Evolutionary conservation across 2,888 invertebrate genomes (phyloP).

Genomic region (Parasteatoda lunata): DNA sequence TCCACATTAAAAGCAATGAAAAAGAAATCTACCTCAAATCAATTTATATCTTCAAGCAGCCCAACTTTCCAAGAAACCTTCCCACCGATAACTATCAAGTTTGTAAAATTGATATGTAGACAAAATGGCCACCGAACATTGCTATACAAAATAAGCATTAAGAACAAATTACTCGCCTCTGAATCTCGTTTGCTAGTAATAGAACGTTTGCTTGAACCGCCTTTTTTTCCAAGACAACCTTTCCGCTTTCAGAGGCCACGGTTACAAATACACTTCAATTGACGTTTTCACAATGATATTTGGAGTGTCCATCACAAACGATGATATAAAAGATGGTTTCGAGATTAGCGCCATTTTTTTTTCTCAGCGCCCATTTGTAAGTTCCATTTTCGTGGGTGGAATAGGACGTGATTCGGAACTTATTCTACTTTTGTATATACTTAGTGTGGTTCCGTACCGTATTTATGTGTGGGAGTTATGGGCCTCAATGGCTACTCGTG

Average conservation of each 20-base stretch:
- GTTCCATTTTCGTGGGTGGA: background rate
- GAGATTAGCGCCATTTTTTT: background rate
- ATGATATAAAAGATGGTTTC: too few species aligned
- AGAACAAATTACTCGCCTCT: conserved; percentile 5
- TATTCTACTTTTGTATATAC: background rate
- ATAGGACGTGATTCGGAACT: background rate
- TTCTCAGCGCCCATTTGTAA: background rate
- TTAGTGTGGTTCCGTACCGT: background rate
- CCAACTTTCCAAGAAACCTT: too few species aligned
- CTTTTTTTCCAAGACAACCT: background rate
- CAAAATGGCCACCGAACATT: conserved; percentile 18
- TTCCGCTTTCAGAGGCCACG: background rate
- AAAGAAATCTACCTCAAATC: too few species aligned
- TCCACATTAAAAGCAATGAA: too few species aligned
- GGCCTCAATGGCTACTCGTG: background rate
- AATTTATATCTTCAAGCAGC: too few species aligned
- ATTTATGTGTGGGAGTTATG: background rate
- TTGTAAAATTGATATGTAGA: conserved; percentile 31
- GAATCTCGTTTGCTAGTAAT: background rate
- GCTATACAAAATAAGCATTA: background rate
- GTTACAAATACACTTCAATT: background rate
- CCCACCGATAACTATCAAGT: background rate
- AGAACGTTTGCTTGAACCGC: background rate
- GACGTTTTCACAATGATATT: background rate
- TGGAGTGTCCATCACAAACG: background rate